Percentiles rank a stretch among this genome's conserved stretches.
Evolutionary conservation across 2,113 vertebrate genomes (phyloP).

Genomic region (Cephalopholis sonnerati): DNA sequence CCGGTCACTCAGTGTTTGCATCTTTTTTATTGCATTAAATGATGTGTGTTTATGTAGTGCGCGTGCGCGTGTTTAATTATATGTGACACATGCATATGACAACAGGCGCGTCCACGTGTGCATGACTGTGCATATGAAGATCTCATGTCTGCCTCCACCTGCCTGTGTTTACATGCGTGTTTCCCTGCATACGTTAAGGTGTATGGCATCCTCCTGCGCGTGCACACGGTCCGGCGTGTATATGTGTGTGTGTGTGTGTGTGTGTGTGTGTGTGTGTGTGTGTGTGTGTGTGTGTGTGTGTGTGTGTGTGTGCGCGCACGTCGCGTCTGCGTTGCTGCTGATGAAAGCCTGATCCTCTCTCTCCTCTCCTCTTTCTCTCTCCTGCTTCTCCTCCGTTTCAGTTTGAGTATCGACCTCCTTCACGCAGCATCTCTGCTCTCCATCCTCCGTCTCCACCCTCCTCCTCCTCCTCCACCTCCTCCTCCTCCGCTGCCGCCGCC

Average conservation of each 20-base stretch:
- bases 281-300: too few relatives aligned
- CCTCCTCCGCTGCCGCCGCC: background rate
- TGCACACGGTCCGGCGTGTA: background rate
- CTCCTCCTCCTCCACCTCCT: slow-evolving; percentile 7
- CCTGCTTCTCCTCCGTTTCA: slow-evolving; percentile 32
- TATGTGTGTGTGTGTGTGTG: too few relatives aligned
- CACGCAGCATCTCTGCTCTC: slow-evolving; percentile 61
- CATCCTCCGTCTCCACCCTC: slow-evolving; percentile 56
- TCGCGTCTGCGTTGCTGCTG: slow-evolving; percentile 24
- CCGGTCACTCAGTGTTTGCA: too few relatives aligned
- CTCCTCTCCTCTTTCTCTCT: background rate
- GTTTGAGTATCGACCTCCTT: slow-evolving; percentile 59
- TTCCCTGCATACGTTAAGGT: slow-evolving; percentile 31
- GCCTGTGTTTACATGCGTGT: background rate
- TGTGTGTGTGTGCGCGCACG: slow-evolving; percentile 44
- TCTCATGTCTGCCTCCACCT: background rate
- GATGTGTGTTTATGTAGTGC: too few relatives aligned
- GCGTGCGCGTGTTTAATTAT: too few relatives aligned
- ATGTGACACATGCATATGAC: background rate
- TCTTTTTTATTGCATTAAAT: too few relatives aligned
- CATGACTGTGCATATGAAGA: background rate
- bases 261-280: background rate
- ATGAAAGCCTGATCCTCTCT: background rate
- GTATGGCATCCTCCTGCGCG: slow-evolving; percentile 5
- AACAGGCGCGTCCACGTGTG: background rate